Evolutionary conservation across 2,888 invertebrate genomes (phyloP), one percentile per base, ranked within the genome.

Genomic region (Temnothorax rugatulus): DNA sequence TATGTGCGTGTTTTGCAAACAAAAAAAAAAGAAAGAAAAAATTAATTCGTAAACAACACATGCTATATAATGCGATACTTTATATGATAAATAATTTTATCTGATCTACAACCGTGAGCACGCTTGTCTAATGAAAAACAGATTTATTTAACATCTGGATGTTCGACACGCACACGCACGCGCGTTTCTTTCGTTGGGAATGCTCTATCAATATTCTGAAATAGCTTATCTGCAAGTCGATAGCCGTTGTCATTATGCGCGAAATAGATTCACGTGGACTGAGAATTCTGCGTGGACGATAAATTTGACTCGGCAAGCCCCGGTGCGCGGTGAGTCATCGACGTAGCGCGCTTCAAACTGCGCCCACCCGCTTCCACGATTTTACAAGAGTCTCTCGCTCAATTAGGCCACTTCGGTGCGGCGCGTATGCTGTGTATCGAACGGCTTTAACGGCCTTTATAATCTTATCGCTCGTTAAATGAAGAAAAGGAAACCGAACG

Each of bases 401-500:
- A 85, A 87, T 87, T 88, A 76, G 57, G 25, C 54, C 41, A 44
- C 15, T 13, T 44, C 38, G 77, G 47, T 50, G 57, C 75, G 47
- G 66, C 75, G 81, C 47, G 38, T 61, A 50, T 7, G 69, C 64
- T 21, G 61, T 34, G 61, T 34, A 52, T 52, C 57, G 52, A 41
- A 8, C 63, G 41, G 47, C 25, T 81, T 88, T 88, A 88, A 88
- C 89, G 89, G 84, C 84, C 79, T 81, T 83, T 84, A 79, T 73
- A 87, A 87, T 90, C 85, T 89, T 87, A 88, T 90, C 86, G 86
- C 76, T 83, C 73, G 69, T 83, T 76, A 79, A 74, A 50, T n/a
- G 69, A 21, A 47, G 66, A 68, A 64, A 85, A 75, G 82, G 84
- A 84, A 83, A 82, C 44, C 57, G 77, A 83, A 29, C 18, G 79